Conservation (phyloP, 2,888 invertebrate species). For the Trachelus iudaicus region DNA sequence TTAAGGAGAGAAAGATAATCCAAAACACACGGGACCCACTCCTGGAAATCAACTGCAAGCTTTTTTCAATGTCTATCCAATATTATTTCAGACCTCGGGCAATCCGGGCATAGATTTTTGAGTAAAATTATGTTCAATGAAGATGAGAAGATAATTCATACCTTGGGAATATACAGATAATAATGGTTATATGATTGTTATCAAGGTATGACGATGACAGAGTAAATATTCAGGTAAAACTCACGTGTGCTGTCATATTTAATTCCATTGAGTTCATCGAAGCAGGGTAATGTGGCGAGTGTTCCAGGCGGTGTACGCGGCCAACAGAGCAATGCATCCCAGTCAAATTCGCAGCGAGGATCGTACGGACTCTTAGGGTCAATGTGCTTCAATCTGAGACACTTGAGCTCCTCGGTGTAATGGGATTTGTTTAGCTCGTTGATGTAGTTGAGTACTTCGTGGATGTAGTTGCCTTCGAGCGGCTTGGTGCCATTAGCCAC, state of each 20-base stretch:
- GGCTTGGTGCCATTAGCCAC: conserved; percentile 29
- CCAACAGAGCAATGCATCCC: conserved; percentile 87
- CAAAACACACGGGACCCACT: neutral
- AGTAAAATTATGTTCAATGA: neutral
- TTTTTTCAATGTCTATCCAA: neutral
- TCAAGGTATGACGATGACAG: too few species aligned
- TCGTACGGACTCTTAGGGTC: conserved; percentile 10
- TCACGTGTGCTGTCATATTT: conserved; percentile 86
- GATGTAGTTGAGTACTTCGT: conserved; percentile 45
- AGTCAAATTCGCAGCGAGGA: conserved; percentile 73
- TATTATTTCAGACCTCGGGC: neutral
- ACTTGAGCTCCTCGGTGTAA: conserved; percentile 39
- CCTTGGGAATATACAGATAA: neutral
- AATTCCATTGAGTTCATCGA: conserved; percentile 81
- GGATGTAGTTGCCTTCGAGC: conserved; percentile 42
- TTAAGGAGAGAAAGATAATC: neutral
- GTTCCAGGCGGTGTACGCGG: conserved; percentile 79
- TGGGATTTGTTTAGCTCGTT: conserved; percentile 46
- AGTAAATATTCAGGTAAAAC: conserved; percentile 61
- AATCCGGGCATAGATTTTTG: neutral
- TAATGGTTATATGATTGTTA: neutral
- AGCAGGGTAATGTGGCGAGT: conserved; percentile 79
- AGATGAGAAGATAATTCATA: neutral
- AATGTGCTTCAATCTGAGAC: conserved; percentile 30
- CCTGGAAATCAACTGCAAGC: neutral